Evolutionary conservation across 2,113 vertebrate species (phyloP), one percentile per base, ranked within the genome.

Genomic region (Myotis brandtii): DNA sequence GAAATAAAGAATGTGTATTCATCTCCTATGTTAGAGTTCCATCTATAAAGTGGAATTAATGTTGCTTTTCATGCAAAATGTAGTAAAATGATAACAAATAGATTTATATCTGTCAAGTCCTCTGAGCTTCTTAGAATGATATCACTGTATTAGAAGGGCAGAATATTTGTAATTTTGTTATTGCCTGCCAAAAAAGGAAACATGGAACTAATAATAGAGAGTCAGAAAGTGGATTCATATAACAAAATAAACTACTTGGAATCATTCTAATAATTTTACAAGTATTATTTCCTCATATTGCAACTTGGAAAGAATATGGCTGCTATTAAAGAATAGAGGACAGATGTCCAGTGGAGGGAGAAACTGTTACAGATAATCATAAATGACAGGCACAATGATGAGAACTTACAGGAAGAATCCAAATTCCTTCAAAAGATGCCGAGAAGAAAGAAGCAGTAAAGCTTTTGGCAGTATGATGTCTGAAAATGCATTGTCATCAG

Each of bases 341-440:
- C 0, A 37, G 43, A 66, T 84, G 18, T 64, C 76, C 17, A 77
- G 1, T 79, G 46, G 9, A 79, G 13, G 8, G 3, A 86, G 21
- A 95, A 81, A 89, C 13, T 14, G 62, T 96, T 89, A 73, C 10
- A 91, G 62, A 77, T 77, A 79, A 62, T 69, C 32, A 91, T 80
- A 69, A 86, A 83, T 87, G 23, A 20, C 62, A 81, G 48, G 18
- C 43, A 86, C 25, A 77, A 10, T 73, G 17, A 23, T 91, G 43
- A 83, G 27, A 96, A 82, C 54, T 81, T 93, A 54, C 4, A 76
- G 43, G 48, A 90, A 75, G 32, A 21, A 94, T 82, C 18, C 32
- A 85, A 34, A 20, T 94, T 64, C 16, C n/a, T 92, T 95, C 87
- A 86, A 75, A 92, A 86, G 56, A 69, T 86, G 30, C 27, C 91